These are phyloP conservation scores for Cynocephalus volans DNA, from an alignment of 2,113 vertebrate genomes.

Conservation along the genomic window DNA sequence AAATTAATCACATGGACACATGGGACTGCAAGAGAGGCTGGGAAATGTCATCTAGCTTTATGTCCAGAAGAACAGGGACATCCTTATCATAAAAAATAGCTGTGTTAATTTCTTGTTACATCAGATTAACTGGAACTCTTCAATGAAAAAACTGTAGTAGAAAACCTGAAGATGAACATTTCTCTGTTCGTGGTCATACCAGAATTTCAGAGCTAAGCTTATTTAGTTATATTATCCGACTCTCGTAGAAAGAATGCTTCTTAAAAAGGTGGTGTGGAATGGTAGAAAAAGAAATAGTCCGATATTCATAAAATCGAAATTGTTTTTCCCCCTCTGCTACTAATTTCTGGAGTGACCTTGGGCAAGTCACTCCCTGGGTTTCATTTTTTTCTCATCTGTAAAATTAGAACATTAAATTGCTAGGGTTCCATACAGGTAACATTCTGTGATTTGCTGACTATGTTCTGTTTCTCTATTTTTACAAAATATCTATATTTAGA, in stretches of 20 bases:
- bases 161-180: slow-evolving; percentile 50
- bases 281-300: background rate
- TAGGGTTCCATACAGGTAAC: background rate
- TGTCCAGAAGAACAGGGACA: background rate
- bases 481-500: background rate
- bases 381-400: background rate
- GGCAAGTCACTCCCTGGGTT: background rate
- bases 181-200: slow-evolving; percentile 60
- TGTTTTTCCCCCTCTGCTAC: background rate
- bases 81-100: background rate
- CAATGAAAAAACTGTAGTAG: slow-evolving; percentile 53
- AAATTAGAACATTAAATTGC: background rate
- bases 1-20: background rate
- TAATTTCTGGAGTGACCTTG: slow-evolving; percentile 23
- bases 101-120: slow-evolving; percentile 58
- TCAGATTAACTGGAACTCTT: slow-evolving; percentile 16
- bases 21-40: background rate
- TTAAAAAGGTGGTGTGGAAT: background rate
- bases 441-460: background rate
- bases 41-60: background rate
- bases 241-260: background rate
- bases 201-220: slow-evolving; percentile 24
- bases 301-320: background rate
- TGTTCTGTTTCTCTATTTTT: background rate
- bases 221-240: background rate